These are phyloP conservation scores for Carapus acus DNA, from an alignment of 2,797 vertebrate species.

Conservation along the genomic window DNA sequence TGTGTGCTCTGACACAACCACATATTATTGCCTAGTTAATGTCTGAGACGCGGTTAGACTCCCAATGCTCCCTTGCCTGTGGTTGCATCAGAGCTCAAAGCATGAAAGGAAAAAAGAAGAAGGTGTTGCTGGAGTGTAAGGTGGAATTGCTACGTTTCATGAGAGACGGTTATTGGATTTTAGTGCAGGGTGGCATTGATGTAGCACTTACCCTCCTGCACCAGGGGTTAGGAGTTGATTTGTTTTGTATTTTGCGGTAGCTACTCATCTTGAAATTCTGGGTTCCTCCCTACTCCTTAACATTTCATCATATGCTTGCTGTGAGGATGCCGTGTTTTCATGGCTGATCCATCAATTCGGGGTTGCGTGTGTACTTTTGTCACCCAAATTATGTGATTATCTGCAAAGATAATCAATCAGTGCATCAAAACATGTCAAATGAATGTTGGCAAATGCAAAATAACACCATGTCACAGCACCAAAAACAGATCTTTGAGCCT, in stretches of 20 bases:
- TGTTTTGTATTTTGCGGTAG: slow-evolving; percentile 18
- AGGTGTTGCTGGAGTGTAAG: slow-evolving; percentile 8
- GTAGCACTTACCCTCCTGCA: slow-evolving; percentile 27
- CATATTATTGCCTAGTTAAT: slow-evolving; percentile 22
- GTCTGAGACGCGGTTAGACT: slow-evolving; percentile 25
- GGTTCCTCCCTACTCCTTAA: slow-evolving; percentile 18
- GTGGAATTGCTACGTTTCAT: slow-evolving; percentile 24
- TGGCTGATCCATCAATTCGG: too few species aligned
- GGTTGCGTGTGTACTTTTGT: too few species aligned
- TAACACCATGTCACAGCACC: too few species aligned
- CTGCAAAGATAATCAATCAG: too few species aligned
- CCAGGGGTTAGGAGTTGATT: slow-evolving; percentile 26
- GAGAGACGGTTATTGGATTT: slow-evolving; percentile 37
- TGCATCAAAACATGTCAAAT: too few species aligned
- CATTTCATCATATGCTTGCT: slow-evolving; percentile 19
- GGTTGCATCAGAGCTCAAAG: slow-evolving; percentile 59
- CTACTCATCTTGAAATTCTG: slow-evolving; percentile 21
- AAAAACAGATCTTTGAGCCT: too few species aligned
- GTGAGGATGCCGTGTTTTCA: too few species aligned
- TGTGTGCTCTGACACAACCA: slow-evolving; percentile 5
- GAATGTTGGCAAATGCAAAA: too few species aligned
- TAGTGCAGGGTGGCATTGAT: slow-evolving; percentile 23
- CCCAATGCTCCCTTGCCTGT: slow-evolving; percentile 44
- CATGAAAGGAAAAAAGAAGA: too few species aligned
- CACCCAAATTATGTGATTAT: too few species aligned